phyloP scores from a whole-genome alignment of 92 coral and sea anemone genomes.

The Paragorgia papillata region DNA sequence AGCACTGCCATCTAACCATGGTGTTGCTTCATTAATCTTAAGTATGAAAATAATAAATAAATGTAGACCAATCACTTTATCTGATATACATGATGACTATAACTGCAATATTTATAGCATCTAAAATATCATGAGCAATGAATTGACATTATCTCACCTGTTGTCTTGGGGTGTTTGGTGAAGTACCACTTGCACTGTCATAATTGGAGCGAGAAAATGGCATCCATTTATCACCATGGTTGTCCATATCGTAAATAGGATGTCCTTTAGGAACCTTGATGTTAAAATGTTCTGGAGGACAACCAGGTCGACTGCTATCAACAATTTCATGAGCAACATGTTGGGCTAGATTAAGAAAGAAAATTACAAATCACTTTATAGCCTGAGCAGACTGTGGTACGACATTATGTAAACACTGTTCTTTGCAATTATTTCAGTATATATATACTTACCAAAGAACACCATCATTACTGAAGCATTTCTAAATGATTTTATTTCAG shows the following conservation, averaged over 20 bases:
- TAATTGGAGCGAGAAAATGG: constrained; percentile 31
- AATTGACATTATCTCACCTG: constrained; percentile 27
- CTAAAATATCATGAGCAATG: too few species aligned
- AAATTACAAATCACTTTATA: background rate
- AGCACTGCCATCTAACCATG: constrained; percentile 35
- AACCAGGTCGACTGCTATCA: constrained; percentile 30
- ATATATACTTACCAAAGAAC: constrained; percentile 19
- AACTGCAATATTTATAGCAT: too few species aligned
- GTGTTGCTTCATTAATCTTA: constrained; percentile 27
- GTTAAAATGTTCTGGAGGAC: constrained; percentile 32
- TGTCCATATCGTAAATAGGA: background rate
- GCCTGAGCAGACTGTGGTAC: too few species aligned
- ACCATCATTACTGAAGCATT: constrained; percentile 35
- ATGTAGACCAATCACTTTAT: too few species aligned
- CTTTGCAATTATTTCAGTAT: too few species aligned
- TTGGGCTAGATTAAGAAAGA: background rate
- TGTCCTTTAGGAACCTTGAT: constrained; percentile 24
- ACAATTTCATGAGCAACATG: constrained; percentile 41
- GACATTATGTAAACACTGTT: too few species aligned
- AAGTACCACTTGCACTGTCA: constrained; percentile 8
- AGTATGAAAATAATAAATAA: background rate
- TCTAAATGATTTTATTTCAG: constrained; percentile 4
- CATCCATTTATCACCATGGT: background rate
- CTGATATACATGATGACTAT: too few species aligned
- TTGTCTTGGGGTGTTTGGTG: constrained; percentile 38